Evolutionary conservation across 1,140 invertebrate genomes (phyloP).

Genomic region (Aphaenogaster ashmeadi): DNA sequence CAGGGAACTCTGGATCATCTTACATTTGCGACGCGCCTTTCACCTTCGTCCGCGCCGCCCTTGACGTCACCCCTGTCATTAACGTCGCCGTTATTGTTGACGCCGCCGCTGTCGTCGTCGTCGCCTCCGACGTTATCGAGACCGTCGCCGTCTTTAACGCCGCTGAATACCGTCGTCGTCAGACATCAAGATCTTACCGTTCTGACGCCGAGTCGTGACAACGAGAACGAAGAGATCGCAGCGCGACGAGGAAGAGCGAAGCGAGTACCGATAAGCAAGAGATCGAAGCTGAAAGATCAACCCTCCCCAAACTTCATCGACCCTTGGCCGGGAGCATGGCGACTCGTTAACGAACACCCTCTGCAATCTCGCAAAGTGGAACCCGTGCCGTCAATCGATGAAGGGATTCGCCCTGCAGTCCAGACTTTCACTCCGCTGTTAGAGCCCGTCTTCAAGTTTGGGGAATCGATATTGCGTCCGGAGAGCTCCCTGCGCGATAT

Average conservation of each 20-base stretch:
- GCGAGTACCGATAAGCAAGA: constrained; percentile 37
- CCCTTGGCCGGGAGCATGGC: not conserved
- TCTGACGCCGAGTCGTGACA: constrained; percentile 1
- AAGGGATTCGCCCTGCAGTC: not conserved
- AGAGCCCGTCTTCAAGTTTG: constrained; percentile 22
- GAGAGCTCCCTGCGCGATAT: constrained; percentile 39
- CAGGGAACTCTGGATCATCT: constrained; percentile 57
- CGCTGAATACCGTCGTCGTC: constrained; percentile 31
- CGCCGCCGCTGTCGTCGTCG: not conserved
- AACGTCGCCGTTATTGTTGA: constrained; percentile 1
- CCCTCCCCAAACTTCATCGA: constrained; percentile 38
- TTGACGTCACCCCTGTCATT: constrained; percentile 28
- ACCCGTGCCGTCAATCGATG: not conserved
- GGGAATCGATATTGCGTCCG: constrained; percentile 39
- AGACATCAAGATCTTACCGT: not conserved
- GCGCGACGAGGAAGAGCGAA: constrained; percentile 40
- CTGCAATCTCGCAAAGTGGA: constrained; percentile 5
- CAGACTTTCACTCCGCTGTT: constrained; percentile 10
- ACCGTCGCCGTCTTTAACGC: not conserved
- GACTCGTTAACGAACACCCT: constrained; percentile 7
- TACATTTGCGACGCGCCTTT: constrained; percentile 44
- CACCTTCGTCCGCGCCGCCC: constrained; percentile 12
- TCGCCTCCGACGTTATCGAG: not conserved
- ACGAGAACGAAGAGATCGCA: constrained; percentile 10
- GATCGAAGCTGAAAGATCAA: constrained; percentile 47